These are phyloP conservation scores for Cloeon dipterum DNA, from an alignment of 2,888 invertebrate species.

Conservation along the genomic window DNA sequence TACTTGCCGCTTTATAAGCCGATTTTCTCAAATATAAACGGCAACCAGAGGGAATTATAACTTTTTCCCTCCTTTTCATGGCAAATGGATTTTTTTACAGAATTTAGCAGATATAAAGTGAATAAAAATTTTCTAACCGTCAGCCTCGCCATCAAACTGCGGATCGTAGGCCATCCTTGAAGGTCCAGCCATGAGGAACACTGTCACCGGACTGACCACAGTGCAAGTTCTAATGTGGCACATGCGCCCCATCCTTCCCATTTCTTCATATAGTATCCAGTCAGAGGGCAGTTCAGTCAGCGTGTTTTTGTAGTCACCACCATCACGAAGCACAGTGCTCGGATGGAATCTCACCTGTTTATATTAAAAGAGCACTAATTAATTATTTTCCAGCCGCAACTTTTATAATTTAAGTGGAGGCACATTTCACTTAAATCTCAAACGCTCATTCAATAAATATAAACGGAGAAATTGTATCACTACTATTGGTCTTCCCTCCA, in stretches of 20 bases:
- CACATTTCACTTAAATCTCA: too few species aligned
- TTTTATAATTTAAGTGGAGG: too few species aligned
- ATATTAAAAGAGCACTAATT: too few species aligned
- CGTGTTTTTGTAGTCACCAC: constrained; percentile 13
- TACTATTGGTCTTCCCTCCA: too few species aligned
- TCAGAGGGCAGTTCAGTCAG: constrained; percentile 36
- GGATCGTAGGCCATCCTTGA: constrained; percentile 26
- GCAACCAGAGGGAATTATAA: background rate
- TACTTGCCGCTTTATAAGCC: too few species aligned
- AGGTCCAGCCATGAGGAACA: constrained; percentile 57
- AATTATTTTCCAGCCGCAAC: too few species aligned
- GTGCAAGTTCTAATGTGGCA: constrained; percentile 61
- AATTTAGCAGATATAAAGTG: too few species aligned
- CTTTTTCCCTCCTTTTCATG: background rate
- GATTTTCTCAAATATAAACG: too few species aligned
- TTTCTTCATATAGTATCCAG: constrained; percentile 76
- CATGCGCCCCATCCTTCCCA: constrained; percentile 40
- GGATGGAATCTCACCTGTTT: constrained; percentile 26
- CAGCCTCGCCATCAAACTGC: constrained; percentile 19
- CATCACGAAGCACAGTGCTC: constrained; percentile 29
- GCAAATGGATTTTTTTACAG: too few species aligned
- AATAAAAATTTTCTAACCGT: too few species aligned
- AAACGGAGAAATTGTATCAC: too few species aligned
- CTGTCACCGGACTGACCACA: constrained; percentile 53
- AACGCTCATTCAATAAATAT: too few species aligned